Conservation (phyloP, 2,888 invertebrate species). For the Leucoma salicis region DNA sequence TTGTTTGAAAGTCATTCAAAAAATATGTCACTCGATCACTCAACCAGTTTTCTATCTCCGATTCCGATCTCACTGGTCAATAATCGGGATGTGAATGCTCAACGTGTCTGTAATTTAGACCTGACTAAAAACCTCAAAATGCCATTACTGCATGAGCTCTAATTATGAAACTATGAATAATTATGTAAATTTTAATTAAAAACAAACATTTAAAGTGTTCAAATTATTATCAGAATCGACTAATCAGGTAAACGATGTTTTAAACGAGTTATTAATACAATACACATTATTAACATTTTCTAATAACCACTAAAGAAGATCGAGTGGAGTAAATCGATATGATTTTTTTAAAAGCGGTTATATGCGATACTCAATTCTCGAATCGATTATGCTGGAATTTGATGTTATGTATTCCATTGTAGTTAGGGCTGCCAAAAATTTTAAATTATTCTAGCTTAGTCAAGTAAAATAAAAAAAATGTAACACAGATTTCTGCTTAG, state of each 20-base stretch:
- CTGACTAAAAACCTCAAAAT: neutral
- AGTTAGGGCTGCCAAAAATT: constrained; percentile 2
- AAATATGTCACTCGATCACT: no score
- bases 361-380: constrained; percentile 12
- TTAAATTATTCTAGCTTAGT: neutral
- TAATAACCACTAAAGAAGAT: constrained; percentile 11
- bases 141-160: neutral
- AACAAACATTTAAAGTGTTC: constrained; percentile 8
- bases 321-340: constrained; percentile 32
- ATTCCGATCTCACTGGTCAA: no score
- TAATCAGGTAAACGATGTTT: constrained; percentile 20
- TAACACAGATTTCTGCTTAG: no score
- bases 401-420: constrained; percentile 18
- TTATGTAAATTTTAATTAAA: neutral
- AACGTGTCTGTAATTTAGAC: no score
- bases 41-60: no score
- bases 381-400: constrained; percentile 20
- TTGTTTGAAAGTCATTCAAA: no score
- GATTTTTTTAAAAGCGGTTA: constrained; percentile 26
- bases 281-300: constrained; percentile 5
- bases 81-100: no score
- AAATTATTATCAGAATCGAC: constrained; percentile 10
- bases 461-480: no score
- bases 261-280: constrained; percentile 17
- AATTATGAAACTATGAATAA: neutral